These are phyloP conservation scores for Listronotus oregonensis DNA, from an alignment of 1,140 invertebrate species.

Conservation along the genomic window DNA sequence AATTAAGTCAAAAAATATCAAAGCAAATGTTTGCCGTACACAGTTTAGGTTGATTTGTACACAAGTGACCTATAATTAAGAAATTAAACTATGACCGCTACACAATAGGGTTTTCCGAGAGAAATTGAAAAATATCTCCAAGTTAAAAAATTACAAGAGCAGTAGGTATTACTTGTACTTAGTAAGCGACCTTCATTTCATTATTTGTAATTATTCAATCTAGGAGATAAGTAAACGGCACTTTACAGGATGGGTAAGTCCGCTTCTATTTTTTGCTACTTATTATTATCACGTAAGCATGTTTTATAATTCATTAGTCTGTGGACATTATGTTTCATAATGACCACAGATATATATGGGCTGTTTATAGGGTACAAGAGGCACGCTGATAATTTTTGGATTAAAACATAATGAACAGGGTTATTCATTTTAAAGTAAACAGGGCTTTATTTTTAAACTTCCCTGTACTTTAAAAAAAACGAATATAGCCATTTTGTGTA, in stretches of 20 bases:
- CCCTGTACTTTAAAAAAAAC: no score
- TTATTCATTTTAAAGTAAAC: no score
- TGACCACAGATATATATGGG: no score
- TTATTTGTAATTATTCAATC: slow-evolving; percentile 42
- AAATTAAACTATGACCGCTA: slow-evolving; percentile 17
- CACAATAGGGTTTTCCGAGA: slow-evolving; percentile 20
- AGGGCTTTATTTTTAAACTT: no score
- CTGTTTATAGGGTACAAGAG: no score
- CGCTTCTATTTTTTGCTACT: no score
- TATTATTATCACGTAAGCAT: no score
- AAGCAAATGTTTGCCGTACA: slow-evolving; percentile 19
- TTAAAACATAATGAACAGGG: no score
- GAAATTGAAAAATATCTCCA: slow-evolving; percentile 18
- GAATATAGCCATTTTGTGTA: no score
- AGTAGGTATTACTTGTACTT: slow-evolving; percentile 13
- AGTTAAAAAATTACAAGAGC: slow-evolving; percentile 13
- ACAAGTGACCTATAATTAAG: slow-evolving; percentile 18
- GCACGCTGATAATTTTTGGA: no score
- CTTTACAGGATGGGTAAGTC: slow-evolving; percentile 17
- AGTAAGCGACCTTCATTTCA: slow-evolving; percentile 25
- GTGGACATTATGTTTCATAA: no score
- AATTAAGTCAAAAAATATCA: neutral
- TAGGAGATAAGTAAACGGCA: slow-evolving; percentile 40
- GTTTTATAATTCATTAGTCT: no score
- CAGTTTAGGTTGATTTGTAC: slow-evolving; percentile 30